Percentiles rank a stretch among this genome's conserved stretches.
Evolutionary conservation across 2,888 invertebrate genomes (phyloP).

Genomic region (Tinea pellionella): DNA sequence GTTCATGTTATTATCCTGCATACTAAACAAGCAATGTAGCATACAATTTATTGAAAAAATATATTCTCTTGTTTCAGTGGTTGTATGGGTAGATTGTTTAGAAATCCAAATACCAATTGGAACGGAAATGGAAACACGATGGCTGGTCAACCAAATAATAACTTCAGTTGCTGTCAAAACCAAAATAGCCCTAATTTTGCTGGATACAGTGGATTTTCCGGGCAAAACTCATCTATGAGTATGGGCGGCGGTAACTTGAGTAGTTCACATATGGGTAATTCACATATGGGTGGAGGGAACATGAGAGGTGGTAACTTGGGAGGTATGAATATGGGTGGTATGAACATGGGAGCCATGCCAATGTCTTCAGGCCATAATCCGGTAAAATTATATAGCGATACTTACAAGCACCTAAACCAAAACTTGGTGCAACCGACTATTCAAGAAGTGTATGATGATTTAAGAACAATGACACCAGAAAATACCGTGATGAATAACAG

Average conservation of each 20-base stretch:
- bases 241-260: background rate
- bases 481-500: slow-evolving; percentile 43
- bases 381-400: slow-evolving; percentile 44
- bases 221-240: slow-evolving; percentile 23
- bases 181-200: slow-evolving; percentile 25
- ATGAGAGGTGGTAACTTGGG: background rate
- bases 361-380: slow-evolving; percentile 25
- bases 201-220: slow-evolving; percentile 22
- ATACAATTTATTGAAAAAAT: too few relatives aligned
- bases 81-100: slow-evolving; percentile 56
- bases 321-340: background rate
- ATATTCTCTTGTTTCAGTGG: slow-evolving; percentile 45
- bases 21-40: too few relatives aligned
- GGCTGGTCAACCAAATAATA: slow-evolving; percentile 23
- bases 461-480: slow-evolving; percentile 39
- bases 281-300: background rate
- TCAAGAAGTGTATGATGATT: slow-evolving; percentile 51
- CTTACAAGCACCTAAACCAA: slow-evolving; percentile 44
- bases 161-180: slow-evolving; percentile 31
- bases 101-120: slow-evolving; percentile 26
- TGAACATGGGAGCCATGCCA: slow-evolving; percentile 13
- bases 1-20: slow-evolving; percentile 15
- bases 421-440: slow-evolving; percentile 54
- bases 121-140: slow-evolving; percentile 17
- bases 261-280: background rate